Evolutionary conservation across 2,888 invertebrate species (phyloP), one percentile per base, ranked within the genome.

Genomic region (Germaria angustata): DNA sequence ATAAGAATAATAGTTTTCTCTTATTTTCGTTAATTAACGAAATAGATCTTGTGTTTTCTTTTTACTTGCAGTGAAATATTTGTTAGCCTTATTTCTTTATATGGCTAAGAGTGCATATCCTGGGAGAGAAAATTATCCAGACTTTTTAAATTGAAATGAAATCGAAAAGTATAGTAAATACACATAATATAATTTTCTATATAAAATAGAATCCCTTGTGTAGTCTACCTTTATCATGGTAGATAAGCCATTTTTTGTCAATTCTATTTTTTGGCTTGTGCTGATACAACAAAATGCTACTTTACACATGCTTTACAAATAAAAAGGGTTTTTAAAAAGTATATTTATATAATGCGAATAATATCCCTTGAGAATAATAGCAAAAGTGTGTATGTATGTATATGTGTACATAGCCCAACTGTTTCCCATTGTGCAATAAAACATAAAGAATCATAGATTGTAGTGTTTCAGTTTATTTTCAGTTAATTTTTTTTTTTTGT

Each of bases 201-300:
- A 34, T 17, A 46, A 24, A 55, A 22, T n/a, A 65, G 11, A 57
- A 28, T 36, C 59, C 77, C 53, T 53, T 17, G 53, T 77, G 81
- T 46, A 13, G 39, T 72, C 53, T 39, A 13, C 53, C n/a, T n/a
- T 77, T 51, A 71, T 77, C 72, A 66, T 77, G 71, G 77, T 81
- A 77, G 66, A 77, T 81, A 72, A 59, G 59, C 65, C 36, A 73
- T 53, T 80, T 81, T 59, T 68, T 46, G 46, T 68, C 7, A 28
- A 20, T 6, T 34, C 28, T 15, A 57, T 15, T 51, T 15, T 51
- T 59, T 41, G n/a, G 9, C 22, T 65, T 72, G 17, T 66, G 57
- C 39, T 66, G 41, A 79, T 72, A 65, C 55, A 59, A 57, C 49
- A 59, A 75, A 55, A 76, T 39, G 13, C 34, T 20, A 76, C 66